Evolutionary conservation across 2,113 vertebrate species (phyloP).

Genomic region (Tiliqua scincoides): DNA sequence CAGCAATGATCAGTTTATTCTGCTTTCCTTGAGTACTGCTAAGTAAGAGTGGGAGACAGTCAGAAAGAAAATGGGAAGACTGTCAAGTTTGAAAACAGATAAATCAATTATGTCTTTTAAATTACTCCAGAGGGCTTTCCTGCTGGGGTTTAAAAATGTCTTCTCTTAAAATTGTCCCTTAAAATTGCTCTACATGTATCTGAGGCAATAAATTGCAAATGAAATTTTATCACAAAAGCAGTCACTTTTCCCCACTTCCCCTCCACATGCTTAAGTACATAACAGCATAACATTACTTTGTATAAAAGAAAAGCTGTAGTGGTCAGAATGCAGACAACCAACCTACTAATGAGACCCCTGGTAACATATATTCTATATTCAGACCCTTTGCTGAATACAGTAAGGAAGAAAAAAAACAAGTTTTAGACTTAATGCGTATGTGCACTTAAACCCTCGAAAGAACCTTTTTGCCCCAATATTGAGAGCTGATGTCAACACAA

Average conservation of each 20-base stretch:
- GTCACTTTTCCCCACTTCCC: slow-evolving; percentile 16
- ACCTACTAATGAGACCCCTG: slow-evolving; percentile 15
- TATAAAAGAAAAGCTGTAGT: slow-evolving; percentile 23
- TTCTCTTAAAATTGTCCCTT: slow-evolving; percentile 44
- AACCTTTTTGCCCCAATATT: neutral
- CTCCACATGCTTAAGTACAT: slow-evolving; percentile 24
- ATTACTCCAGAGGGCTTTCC: slow-evolving; percentile 55
- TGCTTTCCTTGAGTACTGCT: slow-evolving; percentile 9
- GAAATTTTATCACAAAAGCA: slow-evolving; percentile 43
- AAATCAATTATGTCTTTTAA: slow-evolving; percentile 60
- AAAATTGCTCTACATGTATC: slow-evolving; percentile 40
- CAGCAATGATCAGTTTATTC: slow-evolving; percentile 12
- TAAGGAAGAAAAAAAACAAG: slow-evolving; percentile 25
- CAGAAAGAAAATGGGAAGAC: slow-evolving; percentile 29
- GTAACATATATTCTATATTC: slow-evolving; percentile 34
- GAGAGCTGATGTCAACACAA: neutral
- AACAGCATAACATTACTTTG: slow-evolving; percentile 41
- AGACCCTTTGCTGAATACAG: slow-evolving; percentile 32
- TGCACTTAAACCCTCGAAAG: neutral
- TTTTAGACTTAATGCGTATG: neutral
- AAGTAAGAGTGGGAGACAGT: slow-evolving; percentile 25
- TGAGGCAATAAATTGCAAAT: slow-evolving; percentile 36
- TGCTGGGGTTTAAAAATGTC: slow-evolving; percentile 52
- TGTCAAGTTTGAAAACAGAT: slow-evolving; percentile 50
- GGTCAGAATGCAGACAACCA: slow-evolving; percentile 32